Conservation (phyloP, 2,888 invertebrate genomes). For the Liodrosophila aerea region DNA sequence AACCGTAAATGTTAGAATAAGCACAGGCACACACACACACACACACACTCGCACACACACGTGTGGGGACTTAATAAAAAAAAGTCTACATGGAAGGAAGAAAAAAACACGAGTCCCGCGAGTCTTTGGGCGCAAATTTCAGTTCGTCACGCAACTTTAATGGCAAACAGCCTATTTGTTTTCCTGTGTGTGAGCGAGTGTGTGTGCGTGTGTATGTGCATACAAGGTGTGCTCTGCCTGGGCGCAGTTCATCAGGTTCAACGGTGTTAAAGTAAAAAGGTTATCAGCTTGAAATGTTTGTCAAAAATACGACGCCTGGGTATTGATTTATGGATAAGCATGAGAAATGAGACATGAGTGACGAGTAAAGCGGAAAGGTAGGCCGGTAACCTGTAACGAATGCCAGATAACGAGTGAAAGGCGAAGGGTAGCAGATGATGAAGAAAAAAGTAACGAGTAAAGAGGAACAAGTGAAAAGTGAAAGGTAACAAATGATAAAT, state of each 20-base stretch:
- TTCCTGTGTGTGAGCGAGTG: constrained; percentile 37
- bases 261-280: constrained; percentile 66
- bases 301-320: constrained; percentile 60
- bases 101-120: constrained; percentile 56
- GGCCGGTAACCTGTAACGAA: no score
- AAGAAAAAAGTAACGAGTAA: no score
- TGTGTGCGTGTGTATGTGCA: constrained; percentile 9
- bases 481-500: no score
- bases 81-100: constrained; percentile 9
- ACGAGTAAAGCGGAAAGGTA: no score
- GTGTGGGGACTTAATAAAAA: constrained; percentile 29
- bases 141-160: constrained; percentile 75
- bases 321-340: constrained; percentile 71
- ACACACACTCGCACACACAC: constrained; percentile 16
- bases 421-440: no score
- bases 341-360: constrained; percentile 12
- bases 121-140: constrained; percentile 71
- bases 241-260: constrained; percentile 27
- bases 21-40: constrained; percentile 20
- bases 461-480: no score
- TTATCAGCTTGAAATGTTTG: constrained; percentile 72
- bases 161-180: constrained; percentile 68
- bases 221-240: constrained; percentile 39
- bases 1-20: constrained; percentile 62
- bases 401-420: no score